Conservation (phyloP, 2,113 vertebrate species). For the Aspiorhynchus laticeps region DNA sequence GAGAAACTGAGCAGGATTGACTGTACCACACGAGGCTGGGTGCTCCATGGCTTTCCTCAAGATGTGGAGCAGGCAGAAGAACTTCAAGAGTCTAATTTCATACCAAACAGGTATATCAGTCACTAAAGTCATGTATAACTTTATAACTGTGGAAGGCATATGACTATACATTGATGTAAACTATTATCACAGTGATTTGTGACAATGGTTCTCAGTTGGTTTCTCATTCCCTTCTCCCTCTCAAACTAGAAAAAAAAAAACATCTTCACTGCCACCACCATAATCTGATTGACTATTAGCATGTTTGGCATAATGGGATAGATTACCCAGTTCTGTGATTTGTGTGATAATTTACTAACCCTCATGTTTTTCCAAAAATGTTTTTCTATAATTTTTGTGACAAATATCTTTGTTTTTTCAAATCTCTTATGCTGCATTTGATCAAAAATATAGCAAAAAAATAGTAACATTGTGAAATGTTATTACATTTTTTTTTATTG, state of each 20-base stretch:
- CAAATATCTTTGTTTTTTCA: neutral
- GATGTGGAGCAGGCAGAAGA: conserved; percentile 74
- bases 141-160: neutral
- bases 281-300: neutral
- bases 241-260: neutral
- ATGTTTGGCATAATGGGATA: neutral
- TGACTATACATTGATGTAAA: neutral
- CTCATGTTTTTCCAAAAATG: neutral
- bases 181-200: neutral
- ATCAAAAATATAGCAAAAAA: neutral
- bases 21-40: conserved; percentile 78
- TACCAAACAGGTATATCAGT: conserved; percentile 82
- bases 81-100: conserved; percentile 67
- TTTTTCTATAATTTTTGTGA: neutral
- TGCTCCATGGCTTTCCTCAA: conserved; percentile 79
- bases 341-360: neutral
- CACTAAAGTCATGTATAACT: neutral
- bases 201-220: neutral
- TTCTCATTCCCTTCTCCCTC: neutral
- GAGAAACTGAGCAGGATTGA: conserved; percentile 76
- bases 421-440: neutral
- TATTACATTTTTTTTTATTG: too few relatives aligned
- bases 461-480: neutral
- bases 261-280: neutral
- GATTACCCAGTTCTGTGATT: neutral